phyloP scores from a whole-genome alignment of 64 coral and sea anemone genomes.

The Trachythela sp. region DNA sequence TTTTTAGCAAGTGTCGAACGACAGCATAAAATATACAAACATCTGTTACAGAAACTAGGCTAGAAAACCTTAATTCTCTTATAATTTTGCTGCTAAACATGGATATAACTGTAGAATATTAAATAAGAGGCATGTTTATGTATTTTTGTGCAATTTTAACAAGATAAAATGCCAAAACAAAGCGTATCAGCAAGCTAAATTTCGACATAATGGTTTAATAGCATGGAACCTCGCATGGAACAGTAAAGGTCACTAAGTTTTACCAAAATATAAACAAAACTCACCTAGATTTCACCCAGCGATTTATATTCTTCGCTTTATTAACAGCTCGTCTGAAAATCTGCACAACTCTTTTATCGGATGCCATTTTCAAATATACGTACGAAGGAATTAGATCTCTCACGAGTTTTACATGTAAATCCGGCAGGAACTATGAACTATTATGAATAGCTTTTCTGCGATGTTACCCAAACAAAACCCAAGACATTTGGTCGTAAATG shows the following conservation, averaged over 20 bases:
- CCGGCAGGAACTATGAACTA: too few species aligned
- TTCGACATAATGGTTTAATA: too few species aligned
- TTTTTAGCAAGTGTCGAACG: background rate
- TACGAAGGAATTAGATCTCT: background rate
- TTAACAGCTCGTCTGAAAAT: conserved; percentile 3
- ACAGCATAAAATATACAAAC: background rate
- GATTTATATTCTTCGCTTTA: conserved; percentile 15
- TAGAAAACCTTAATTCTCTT: background rate
- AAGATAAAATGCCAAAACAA: background rate
- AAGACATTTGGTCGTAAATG: too few species aligned
- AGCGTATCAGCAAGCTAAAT: too few species aligned
- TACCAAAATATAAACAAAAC: background rate
- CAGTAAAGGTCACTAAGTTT: background rate
- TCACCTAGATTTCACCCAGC: background rate
- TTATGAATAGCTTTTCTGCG: too few species aligned
- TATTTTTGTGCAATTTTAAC: background rate
- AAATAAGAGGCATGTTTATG: too few species aligned
- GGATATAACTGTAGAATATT: background rate
- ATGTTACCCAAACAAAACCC: too few species aligned
- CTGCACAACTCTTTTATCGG: background rate
- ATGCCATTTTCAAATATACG: background rate
- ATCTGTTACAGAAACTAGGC: background rate
- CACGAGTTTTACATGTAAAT: background rate
- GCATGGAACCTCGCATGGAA: too few species aligned
- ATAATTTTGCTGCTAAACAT: background rate